Evolutionary conservation across 1,140 invertebrate species (phyloP).

Genomic region (Drosophila nannoptera): DNA sequence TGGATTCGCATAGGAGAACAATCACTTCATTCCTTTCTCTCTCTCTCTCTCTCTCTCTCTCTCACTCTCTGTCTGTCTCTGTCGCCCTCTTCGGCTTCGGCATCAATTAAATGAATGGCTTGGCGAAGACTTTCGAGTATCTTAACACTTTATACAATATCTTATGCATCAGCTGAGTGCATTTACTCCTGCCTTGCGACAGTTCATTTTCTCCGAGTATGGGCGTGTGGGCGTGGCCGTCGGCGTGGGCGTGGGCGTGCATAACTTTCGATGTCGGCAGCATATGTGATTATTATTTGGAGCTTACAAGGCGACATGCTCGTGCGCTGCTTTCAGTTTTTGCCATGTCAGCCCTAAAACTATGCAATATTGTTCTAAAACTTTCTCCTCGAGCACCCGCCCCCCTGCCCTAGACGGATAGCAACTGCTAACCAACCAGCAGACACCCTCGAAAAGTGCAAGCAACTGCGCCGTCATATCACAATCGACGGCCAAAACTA

Average conservation of each 20-base stretch:
- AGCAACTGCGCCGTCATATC: slow-evolving; percentile 43
- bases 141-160: not conserved
- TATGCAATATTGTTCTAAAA: slow-evolving; percentile 43
- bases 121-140: not conserved
- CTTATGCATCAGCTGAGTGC: not conserved
- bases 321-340: slow-evolving; percentile 19
- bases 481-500: slow-evolving; percentile 44
- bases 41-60: too few relatives aligned
- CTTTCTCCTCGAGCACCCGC: slow-evolving; percentile 5
- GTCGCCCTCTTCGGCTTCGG: too few relatives aligned
- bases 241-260: slow-evolving; percentile 9
- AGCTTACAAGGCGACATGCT: slow-evolving; percentile 21
- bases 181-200: not conserved
- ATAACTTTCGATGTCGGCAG: slow-evolving; percentile 9
- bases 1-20: too few relatives aligned
- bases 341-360: slow-evolving; percentile 34
- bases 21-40: too few relatives aligned
- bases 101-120: too few relatives aligned
- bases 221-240: too few relatives aligned
- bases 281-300: slow-evolving; percentile 34
- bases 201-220: too few relatives aligned
- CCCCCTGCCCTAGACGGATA: not conserved
- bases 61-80: too few relatives aligned
- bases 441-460: slow-evolving; percentile 21
- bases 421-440: slow-evolving; percentile 2